Evolutionary conservation across 1,140 invertebrate species (phyloP), one percentile per base, ranked within the genome.

Genomic region (Grapholita molesta): DNA sequence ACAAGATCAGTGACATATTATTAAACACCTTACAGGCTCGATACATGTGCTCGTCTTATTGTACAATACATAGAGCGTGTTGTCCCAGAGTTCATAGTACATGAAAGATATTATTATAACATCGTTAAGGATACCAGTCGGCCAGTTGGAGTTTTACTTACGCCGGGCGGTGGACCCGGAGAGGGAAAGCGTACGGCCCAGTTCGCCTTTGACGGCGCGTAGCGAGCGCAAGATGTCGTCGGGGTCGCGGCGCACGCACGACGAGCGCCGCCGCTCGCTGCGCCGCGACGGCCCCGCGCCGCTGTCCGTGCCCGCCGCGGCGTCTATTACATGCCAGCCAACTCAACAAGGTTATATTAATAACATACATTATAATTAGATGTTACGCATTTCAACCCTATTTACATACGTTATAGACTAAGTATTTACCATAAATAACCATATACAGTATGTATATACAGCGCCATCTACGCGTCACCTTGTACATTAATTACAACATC

Each of bases 151-250:
- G 24, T 25, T 38, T 21, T 64, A 88, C 89, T 89, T 85, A 90
- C 89, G 88, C 77, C 86, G 81, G 74, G 89, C 89, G 52, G 88
- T 90, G 68, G 89, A 91, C 78, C 95, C 93, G 79, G 94, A 94
- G 67, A 96, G 93, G 79, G 95, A 96, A 93, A 96, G 95, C 35
- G 96, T 96, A 48, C 96, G 93, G 64, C 95, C 95, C 7, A 96
- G 92, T 83, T 97, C 96, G 67, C 95, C 96, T 80, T 96, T 96
- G 48, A 95, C 95, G 61, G 95, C 95, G 80, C 96, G 96, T 71
- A 97, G 88, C 52, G 94, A 95, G 77, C 95, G 95, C 66, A 97
- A 82, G 72, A 97, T 96, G 86, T 97, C 96, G 79, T 97, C 96
- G 0, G 96, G 96, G 88, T 97, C 96, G 75, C 96, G 94, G 24